Evolutionary conservation across 53 echinoderm and acorn worm genomes (phyloP), one percentile per base, ranked within the genome.

Genomic region (Hippasteria phrygiana): DNA sequence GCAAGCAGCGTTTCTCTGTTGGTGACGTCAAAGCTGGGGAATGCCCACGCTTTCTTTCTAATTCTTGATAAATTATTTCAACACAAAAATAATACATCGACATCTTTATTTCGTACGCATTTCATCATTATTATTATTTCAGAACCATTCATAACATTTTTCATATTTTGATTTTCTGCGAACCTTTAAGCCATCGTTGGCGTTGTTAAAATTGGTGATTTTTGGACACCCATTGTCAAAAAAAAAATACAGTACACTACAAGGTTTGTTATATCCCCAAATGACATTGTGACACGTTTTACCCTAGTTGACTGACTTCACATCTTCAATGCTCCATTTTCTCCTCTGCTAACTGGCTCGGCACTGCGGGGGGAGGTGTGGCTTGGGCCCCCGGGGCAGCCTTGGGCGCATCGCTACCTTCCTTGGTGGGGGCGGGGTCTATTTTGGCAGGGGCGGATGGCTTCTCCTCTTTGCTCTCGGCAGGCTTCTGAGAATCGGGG

Each of bases 291-390:
- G n/a, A 59, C 59, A 59, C 51, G 16, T 2, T 59, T 59, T n/a
- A 4, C 20, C n/a, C n/a, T 59, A 26, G n/a, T 59, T 1, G n/a
- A 4, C 59, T 59, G 20, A 20, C 37, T 17, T 2, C 10, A 1
- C 13, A 22, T 11, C 28, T 48, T 78, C 78, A 88, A 48, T 88
- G 88, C 36, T 88, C 88, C 88, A 88, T 88, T 38, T 88, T 77
- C 18, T 76, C 66, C 33, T 88, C 88, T 24, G 78, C 67, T 41
- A 76, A 34, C 51, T 55, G 75, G 55, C 51, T 16, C 27, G 88
- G 88, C 18, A 11, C 31, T 29, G 76, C 12, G 1, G 88, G 41
- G 4, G 78, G 46, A n/a, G 63, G n/a, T 28, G 50, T 65, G 0
- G 59, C 38, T 59, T 77, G 76, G 78, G 64, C 51, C 28, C 55